phyloP scores from a whole-genome alignment of 2,113 vertebrate genomes.

The Ornithorhynchus anatinus region DNA sequence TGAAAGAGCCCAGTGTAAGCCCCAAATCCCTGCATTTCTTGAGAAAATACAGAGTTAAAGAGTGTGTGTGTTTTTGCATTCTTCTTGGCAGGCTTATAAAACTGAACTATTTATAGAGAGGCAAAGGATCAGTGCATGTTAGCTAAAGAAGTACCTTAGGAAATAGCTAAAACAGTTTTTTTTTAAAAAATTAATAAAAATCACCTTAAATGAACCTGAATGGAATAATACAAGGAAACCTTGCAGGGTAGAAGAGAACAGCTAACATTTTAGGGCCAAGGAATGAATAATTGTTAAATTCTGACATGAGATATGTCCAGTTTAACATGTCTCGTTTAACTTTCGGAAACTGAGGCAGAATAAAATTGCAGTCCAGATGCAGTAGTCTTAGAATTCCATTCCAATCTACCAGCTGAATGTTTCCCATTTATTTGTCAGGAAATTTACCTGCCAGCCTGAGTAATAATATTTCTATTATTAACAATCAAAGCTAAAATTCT shows the following conservation, averaged over 20 bases:
- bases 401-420: no score
- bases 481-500: no score
- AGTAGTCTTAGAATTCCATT: no score
- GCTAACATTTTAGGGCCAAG: not conserved
- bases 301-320: not conserved
- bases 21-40: not conserved
- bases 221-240: slow-evolving; percentile 1
- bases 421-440: no score
- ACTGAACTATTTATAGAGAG: slow-evolving; percentile 50
- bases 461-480: no score
- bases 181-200: not conserved
- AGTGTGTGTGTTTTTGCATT: slow-evolving; percentile 18
- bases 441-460: no score
- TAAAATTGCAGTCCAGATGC: no score
- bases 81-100: slow-evolving; percentile 43
- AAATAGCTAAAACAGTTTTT: slow-evolving; percentile 15
- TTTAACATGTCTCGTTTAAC: not conserved
- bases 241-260: not conserved
- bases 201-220: not conserved
- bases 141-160: slow-evolving; percentile 28
- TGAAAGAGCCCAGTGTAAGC: slow-evolving; percentile 18
- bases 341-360: no score
- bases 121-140: slow-evolving; percentile 17
- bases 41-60: not conserved
- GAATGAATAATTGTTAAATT: no score